Conservation (phyloP, 30 jellyfish, hydroid and myxozoan genomes). For the Cassiopea xamachana region DNA sequence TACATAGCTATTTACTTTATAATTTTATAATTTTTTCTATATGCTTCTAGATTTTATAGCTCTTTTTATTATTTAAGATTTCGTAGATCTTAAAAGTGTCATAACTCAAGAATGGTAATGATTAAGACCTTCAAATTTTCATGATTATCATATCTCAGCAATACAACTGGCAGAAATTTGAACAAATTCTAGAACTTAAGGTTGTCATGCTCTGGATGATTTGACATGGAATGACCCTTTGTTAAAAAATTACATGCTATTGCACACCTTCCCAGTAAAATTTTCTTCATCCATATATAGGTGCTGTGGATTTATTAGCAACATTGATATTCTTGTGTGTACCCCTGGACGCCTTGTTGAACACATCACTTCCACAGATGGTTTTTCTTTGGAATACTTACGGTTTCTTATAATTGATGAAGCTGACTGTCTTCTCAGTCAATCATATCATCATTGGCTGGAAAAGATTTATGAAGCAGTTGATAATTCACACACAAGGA, state of each 20-base stretch:
- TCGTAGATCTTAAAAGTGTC: too few species aligned
- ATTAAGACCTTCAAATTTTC: too few species aligned
- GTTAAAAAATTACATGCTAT: neutral
- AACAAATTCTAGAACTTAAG: too few species aligned
- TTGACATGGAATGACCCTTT: too few species aligned
- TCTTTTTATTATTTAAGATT: too few species aligned
- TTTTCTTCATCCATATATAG: constrained; percentile 4
- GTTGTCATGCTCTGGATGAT: too few species aligned
- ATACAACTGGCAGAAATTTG: too few species aligned
- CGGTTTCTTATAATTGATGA: constrained; percentile 91
- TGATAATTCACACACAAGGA: neutral
- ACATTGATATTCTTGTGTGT: constrained; percentile 84
- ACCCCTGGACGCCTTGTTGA: constrained; percentile 98
- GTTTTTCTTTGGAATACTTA: constrained; percentile 74
- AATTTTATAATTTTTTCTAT: too few species aligned
- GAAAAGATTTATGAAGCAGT: constrained; percentile 66
- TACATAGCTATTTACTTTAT: too few species aligned
- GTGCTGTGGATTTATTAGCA: constrained; percentile 53
- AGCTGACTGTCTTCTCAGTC: constrained; percentile 94
- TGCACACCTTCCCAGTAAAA: neutral
- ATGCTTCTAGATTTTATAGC: too few species aligned
- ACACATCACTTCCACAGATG: constrained; percentile 71
- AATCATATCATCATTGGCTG: constrained; percentile 84
- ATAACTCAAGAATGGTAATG: too few species aligned
- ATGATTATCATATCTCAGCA: too few species aligned